phyloP scores from a whole-genome alignment of 2,797 vertebrate genomes.

The Tangara arthus region DNA sequence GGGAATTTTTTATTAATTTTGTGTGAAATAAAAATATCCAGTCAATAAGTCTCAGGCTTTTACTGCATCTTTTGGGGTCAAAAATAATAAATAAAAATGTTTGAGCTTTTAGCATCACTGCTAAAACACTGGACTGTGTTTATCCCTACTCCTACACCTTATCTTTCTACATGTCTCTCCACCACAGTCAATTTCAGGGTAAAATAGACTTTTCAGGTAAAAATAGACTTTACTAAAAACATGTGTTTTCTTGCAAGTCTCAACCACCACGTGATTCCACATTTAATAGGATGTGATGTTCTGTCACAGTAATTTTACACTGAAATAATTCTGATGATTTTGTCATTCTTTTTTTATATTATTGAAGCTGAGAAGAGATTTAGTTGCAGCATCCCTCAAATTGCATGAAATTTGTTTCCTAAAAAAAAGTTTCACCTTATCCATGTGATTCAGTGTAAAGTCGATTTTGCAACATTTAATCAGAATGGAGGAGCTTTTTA shows the following conservation, averaged over 20 bases:
- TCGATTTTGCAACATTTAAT: fast-evolving
- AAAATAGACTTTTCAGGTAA: background rate
- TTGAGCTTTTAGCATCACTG: background rate
- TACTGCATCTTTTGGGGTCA: background rate
- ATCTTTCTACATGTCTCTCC: background rate
- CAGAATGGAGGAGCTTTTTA: background rate
- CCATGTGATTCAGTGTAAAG: background rate
- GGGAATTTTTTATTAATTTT: background rate
- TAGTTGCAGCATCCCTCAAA: background rate
- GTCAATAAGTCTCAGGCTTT: background rate
- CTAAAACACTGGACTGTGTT: background rate
- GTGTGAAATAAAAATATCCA: background rate
- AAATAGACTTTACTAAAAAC: background rate
- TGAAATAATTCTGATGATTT: background rate
- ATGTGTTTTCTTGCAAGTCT: background rate
- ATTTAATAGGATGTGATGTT: background rate
- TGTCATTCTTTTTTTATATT: background rate
- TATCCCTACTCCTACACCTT: background rate
- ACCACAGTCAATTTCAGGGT: background rate
- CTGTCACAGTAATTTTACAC: background rate
- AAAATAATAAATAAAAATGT: background rate
- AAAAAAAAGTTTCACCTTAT: background rate
- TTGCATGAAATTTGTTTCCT: background rate
- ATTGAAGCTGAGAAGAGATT: background rate
- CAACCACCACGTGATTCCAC: fast-evolving